A percentile compares a stretch with the other conserved stretches of the same genome.
These are phyloP conservation scores for Bufo bufo DNA, from an alignment of 2,113 vertebrate species.

Conservation along the genomic window DNA sequence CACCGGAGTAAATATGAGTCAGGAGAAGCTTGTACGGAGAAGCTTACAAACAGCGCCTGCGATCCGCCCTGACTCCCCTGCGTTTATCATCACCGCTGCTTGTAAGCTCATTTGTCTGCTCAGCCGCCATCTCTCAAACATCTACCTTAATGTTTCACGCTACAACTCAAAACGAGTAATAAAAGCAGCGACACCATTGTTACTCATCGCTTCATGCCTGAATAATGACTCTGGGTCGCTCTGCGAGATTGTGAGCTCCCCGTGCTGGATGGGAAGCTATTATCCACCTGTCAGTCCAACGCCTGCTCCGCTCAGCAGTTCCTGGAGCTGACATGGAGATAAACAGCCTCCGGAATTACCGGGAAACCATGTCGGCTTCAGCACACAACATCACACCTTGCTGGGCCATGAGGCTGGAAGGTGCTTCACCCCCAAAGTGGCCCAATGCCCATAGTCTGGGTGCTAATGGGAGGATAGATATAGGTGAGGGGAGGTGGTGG, in stretches of 20 bases:
- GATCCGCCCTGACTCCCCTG: constrained; percentile 65
- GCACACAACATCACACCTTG: constrained; percentile 74
- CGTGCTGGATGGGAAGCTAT: constrained; percentile 88
- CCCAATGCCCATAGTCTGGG: too few species aligned
- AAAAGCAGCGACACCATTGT: constrained; percentile 97
- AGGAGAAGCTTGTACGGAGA: background rate
- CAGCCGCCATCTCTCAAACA: constrained; percentile 72
- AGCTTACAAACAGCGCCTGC: background rate
- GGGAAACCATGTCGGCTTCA: constrained; percentile 68
- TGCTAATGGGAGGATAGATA: too few species aligned
- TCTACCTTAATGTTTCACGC: constrained; percentile 82
- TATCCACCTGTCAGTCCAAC: constrained; percentile 89
- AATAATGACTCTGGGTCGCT: constrained; percentile 98
- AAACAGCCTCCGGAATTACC: constrained; percentile 74
- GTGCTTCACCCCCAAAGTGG: too few species aligned
- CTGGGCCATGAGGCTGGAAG: constrained; percentile 42
- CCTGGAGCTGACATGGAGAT: constrained; percentile 81
- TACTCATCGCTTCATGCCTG: constrained; percentile 90
- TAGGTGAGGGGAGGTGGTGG: too few species aligned
- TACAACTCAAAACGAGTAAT: constrained; percentile 87
- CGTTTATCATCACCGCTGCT: constrained; percentile 71
- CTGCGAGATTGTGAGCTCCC: constrained; percentile 76
- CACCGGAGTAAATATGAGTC: background rate
- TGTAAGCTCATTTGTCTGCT: constrained; percentile 71
- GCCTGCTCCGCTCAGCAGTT: constrained; percentile 65